These are phyloP conservation scores for Cyprinodon brontotheroides DNA, from an alignment of 2,113 vertebrate genomes.

Conservation along the genomic window DNA sequence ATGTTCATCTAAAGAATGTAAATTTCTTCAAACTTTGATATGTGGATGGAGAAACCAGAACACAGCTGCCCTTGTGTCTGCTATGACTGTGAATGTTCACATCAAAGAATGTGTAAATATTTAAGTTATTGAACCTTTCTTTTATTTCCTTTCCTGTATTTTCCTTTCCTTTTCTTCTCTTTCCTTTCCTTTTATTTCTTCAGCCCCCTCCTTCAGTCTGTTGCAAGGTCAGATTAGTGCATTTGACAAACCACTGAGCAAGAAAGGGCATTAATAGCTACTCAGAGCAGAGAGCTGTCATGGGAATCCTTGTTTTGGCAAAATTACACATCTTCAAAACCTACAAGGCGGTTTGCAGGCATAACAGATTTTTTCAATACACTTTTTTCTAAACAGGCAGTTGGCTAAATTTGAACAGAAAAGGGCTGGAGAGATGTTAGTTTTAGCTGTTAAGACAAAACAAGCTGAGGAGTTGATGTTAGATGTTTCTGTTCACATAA, in stretches of 20 bases:
- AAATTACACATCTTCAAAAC: conserved; percentile 67
- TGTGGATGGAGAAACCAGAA: conserved; percentile 23
- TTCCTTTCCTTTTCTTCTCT: too few relatives aligned
- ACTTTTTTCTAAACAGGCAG: conserved; percentile 54
- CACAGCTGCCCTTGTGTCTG: background rate
- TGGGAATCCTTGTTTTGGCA: conserved; percentile 75
- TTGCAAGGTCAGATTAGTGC: conserved; percentile 74
- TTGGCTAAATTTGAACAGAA: conserved; percentile 56
- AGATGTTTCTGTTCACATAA: conserved; percentile 39
- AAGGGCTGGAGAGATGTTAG: conserved; percentile 23
- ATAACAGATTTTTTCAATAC: conserved; percentile 50
- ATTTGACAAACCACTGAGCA: conserved; percentile 81
- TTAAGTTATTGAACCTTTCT: too few relatives aligned
- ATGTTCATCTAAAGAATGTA: background rate
- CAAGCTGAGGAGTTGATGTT: background rate
- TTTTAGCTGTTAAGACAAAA: conserved; percentile 47
- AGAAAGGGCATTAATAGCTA: conserved; percentile 82
- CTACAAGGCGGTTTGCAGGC: conserved; percentile 51
- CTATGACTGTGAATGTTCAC: conserved; percentile 15
- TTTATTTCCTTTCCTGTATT: too few relatives aligned
- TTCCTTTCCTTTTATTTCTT: fast-evolving
- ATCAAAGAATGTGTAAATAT: background rate
- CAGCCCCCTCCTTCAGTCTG: conserved; percentile 31
- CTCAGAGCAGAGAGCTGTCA: conserved; percentile 77
- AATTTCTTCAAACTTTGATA: background rate